Percentiles rank a stretch among this genome's conserved stretches.
Conservation (phyloP, 53 echinoderm and acorn worm genomes). For the Crossaster papposus region DNA sequence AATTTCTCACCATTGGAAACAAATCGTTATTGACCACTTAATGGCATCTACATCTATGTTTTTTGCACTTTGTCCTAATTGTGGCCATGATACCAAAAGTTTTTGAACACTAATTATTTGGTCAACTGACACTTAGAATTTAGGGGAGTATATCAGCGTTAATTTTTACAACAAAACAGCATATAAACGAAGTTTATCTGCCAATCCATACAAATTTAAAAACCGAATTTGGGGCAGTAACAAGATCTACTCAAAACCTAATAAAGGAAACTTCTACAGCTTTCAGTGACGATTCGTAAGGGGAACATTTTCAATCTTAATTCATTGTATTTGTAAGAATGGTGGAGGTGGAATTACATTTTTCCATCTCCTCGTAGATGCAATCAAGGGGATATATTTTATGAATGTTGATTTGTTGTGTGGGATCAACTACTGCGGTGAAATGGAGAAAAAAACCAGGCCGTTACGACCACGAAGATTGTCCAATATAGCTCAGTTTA, state of each 20-base stretch:
- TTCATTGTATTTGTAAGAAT: neutral
- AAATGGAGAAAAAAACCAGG: neutral
- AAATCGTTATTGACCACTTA: neutral
- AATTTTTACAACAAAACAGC: no score
- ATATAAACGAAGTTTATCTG: no score
- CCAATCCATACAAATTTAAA: no score
- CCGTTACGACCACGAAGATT: neutral
- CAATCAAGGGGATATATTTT: neutral
- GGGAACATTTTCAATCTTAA: neutral
- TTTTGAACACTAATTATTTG: no score
- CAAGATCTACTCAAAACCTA: no score
- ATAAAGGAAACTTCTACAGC: no score
- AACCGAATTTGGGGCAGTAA: no score
- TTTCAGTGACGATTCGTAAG: no score
- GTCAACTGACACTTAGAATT: no score
- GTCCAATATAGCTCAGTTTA: neutral
- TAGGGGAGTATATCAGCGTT: no score
- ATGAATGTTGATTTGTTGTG: neutral
- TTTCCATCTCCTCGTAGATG: neutral
- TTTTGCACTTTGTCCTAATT: neutral
- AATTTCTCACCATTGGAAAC: neutral
- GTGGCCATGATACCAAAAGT: no score
- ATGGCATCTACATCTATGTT: neutral
- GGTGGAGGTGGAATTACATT: neutral
- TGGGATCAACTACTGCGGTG: neutral